phyloP scores from a whole-genome alignment of 2,797 vertebrate species.

The Neosilurus hyrtlii region DNA sequence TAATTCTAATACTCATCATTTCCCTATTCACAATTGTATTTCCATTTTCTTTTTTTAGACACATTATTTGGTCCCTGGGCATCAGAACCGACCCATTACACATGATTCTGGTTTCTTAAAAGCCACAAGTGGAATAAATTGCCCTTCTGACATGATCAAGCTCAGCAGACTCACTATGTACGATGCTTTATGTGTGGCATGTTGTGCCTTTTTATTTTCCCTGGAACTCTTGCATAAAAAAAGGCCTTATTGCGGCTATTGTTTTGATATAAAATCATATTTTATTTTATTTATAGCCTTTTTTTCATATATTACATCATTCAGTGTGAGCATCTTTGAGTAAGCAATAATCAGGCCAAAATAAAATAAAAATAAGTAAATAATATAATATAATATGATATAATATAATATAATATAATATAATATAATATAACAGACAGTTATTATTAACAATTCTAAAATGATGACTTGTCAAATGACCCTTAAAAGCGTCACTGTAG shows the following conservation, averaged over 20 bases:
- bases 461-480: not conserved
- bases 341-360: not conserved
- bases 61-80: not conserved
- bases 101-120: not conserved
- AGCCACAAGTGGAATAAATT: not conserved
- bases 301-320: not conserved
- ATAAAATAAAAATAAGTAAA: not conserved
- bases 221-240: not conserved
- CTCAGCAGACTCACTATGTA: not conserved
- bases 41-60: not conserved
- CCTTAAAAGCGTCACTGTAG: not conserved
- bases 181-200: not conserved
- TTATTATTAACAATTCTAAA: not conserved
- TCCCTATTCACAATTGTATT: not conserved
- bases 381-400: not conserved
- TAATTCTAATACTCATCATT: not conserved
- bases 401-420: too few relatives aligned
- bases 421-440: too few relatives aligned
- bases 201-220: not conserved
- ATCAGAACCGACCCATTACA: not conserved
- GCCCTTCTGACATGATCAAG: not conserved
- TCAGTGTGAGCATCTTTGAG: not conserved
- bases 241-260: not conserved
- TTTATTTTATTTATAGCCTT: not conserved
- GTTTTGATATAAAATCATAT: not conserved